These are phyloP conservation scores for Connochaetes taurinus DNA, from an alignment of 2,113 vertebrate species.

Conservation along the genomic window DNA sequence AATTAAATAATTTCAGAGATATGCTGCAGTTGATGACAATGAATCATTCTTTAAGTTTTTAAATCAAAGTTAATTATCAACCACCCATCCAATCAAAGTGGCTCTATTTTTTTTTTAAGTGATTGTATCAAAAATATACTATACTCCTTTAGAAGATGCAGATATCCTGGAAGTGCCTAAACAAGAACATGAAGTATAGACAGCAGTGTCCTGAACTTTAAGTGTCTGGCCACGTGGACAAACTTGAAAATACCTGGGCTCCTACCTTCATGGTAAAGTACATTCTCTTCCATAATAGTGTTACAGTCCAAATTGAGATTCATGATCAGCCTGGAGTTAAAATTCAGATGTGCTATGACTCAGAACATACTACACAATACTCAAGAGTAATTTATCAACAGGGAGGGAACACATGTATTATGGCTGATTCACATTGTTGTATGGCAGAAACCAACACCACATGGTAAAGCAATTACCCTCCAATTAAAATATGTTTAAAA, in stretches of 20 bases:
- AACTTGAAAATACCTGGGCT: background rate
- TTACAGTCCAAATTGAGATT: background rate
- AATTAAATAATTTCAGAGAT: conserved; percentile 38
- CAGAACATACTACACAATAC: background rate
- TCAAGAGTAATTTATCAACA: background rate
- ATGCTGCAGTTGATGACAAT: background rate
- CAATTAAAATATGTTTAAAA: background rate
- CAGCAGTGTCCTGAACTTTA: background rate
- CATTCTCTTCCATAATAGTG: background rate
- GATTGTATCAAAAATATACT: background rate
- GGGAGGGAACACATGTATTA: background rate
- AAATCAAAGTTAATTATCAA: background rate
- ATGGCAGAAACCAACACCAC: background rate
- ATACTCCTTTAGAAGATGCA: background rate
- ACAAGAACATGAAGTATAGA: background rate
- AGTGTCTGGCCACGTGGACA: background rate
- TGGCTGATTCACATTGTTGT: background rate
- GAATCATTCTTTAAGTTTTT: conserved; percentile 4
- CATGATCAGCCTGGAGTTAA: background rate
- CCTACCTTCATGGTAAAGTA: background rate
- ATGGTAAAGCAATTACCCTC: background rate
- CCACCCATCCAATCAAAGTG: background rate
- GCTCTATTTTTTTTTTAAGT: background rate
- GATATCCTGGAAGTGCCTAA: background rate
- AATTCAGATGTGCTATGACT: background rate